phyloP scores from a whole-genome alignment of 2,797 vertebrate genomes.

The Rhincodon typus region DNA sequence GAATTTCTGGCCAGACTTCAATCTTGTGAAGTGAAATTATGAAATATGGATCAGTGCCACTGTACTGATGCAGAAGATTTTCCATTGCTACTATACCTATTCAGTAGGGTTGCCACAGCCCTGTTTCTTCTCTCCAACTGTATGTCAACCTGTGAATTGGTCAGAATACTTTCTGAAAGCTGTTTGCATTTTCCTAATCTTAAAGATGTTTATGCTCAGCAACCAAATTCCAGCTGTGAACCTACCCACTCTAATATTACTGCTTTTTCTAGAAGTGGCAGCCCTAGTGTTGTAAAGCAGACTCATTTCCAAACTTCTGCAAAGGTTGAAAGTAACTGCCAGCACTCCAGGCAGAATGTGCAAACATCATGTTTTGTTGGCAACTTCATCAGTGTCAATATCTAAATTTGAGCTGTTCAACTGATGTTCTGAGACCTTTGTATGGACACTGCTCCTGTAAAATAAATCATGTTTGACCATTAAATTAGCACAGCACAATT shows the following conservation, averaged over 20 bases:
- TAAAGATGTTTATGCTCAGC: neutral
- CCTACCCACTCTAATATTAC: neutral
- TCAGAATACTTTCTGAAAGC: neutral
- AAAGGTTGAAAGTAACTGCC: neutral
- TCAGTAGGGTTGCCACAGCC: conserved; percentile 2
- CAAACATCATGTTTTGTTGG: neutral
- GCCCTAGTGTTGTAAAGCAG: neutral
- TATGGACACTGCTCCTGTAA: conserved; percentile 28
- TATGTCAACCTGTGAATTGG: neutral
- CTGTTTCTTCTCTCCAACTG: neutral
- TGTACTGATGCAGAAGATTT: conserved; percentile 9
- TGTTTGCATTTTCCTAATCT: neutral
- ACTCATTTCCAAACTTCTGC: neutral
- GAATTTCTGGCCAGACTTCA: neutral
- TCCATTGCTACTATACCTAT: neutral
- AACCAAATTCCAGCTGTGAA: neutral
- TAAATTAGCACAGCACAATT: conserved; percentile 23
- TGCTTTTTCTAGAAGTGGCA: neutral
- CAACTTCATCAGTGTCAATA: neutral
- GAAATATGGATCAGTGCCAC: neutral
- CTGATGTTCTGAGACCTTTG: conserved; percentile 24
- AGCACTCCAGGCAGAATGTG: neutral
- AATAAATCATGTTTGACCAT: conserved; percentile 25
- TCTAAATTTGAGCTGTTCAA: neutral
- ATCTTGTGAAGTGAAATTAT: conserved; percentile 31